Base-by-base conservation (phyloP, 2,797 vertebrate genomes). In the Clarias fuscus region DNA sequence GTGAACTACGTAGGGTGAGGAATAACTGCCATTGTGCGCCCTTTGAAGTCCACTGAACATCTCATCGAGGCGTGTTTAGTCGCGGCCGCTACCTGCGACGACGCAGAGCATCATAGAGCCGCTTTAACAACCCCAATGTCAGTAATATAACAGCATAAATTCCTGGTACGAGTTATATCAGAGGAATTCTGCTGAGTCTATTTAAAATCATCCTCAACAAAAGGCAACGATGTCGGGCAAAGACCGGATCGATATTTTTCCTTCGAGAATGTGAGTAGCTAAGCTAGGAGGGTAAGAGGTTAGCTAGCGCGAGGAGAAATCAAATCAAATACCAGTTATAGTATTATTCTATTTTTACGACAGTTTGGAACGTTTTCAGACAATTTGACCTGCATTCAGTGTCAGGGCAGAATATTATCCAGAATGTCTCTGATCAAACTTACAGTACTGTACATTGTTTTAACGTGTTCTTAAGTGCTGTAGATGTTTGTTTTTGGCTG, bases 161-260 rank as follows among this genome's bases (percentile, higher is more conserved):
- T 5, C 13, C n/a, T 33, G 22, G 0, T 7, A 13, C 53, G 4
- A 0, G 7, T 62, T 22, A 27, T 11, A n/a, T 64, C 18, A 20
- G 5, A 22, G 61, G 14, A 43, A 58, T 59, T 15, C 7, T 7
- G 72, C 48, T 11, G 18, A 48, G 53, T 40, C 27, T 72, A 37
- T 82, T 40, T 14, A 75, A 86, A 85, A 91, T 91, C 58, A 80
- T 88, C 92, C 83, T 48, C 17, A 76, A 53, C 4, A 10, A 76
- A 75, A 75, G 62, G 14, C 24, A 76, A 94, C 91, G 90, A 99
- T 99, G 98, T 98, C 98, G 86, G 95, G 95, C 91, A 99, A 99
- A 93, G 98, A 99, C 2, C 94, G 98, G 93, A 97, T 99, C 93
- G 98, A 99, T 92, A 90, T 99, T 83, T 99, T 99, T 92, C 98